Evolutionary conservation across 2,888 invertebrate genomes (phyloP).

Genomic region (Xestoiulus laeticollis): DNA sequence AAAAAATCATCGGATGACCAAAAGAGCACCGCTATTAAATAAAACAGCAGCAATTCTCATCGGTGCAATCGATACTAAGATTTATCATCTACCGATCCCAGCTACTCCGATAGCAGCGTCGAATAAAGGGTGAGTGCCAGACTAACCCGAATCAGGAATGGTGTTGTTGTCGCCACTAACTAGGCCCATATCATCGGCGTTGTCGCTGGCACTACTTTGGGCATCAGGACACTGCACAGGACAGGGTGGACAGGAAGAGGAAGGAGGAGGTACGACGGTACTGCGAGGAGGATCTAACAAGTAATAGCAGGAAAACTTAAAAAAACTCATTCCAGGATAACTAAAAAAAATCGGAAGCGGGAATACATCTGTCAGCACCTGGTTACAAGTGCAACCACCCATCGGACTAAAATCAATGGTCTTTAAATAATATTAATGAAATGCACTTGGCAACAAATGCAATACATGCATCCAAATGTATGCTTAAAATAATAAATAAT

Average conservation of each 20-base stretch:
- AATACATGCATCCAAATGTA: background rate
- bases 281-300: constrained; percentile 53
- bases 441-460: background rate
- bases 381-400: background rate
- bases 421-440: background rate
- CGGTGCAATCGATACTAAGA: too few relatives aligned
- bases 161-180: constrained; percentile 51
- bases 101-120: background rate
- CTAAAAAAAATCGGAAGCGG: constrained; percentile 36
- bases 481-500: background rate
- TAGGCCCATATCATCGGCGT: constrained; percentile 24
- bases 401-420: background rate
- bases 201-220: background rate
- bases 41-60: too few relatives aligned
- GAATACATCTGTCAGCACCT: background rate
- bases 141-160: constrained; percentile 55
- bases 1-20: too few relatives aligned
- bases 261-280: constrained; percentile 51
- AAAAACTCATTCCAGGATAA: constrained; percentile 11
- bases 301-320: constrained; percentile 47
- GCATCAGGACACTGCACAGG: constrained; percentile 48
- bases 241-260: constrained; percentile 55
- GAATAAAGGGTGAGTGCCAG: constrained; percentile 22
- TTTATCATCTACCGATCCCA: background rate
- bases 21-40: too few relatives aligned